Evolutionary conservation across 2,888 invertebrate genomes (phyloP).

Genomic region (Allophyes oxyacanthae): DNA sequence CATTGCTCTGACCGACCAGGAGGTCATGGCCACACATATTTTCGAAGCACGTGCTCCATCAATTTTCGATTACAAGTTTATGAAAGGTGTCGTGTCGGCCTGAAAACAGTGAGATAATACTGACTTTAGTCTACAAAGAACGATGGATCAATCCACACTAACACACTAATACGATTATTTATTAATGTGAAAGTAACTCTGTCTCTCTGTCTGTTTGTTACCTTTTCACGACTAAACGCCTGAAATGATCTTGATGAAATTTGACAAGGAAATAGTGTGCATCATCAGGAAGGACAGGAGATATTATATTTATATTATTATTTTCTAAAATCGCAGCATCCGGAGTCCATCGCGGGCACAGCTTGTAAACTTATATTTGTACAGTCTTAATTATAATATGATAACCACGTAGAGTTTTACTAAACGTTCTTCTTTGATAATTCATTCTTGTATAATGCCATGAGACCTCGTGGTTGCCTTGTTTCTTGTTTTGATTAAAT

Average conservation of each 20-base stretch:
- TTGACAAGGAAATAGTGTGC: too few relatives aligned
- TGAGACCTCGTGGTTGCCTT: background rate
- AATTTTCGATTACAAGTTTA: slow-evolving; percentile 59
- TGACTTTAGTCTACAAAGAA: slow-evolving; percentile 15
- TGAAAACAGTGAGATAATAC: slow-evolving; percentile 15
- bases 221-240: too few relatives aligned
- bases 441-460: background rate
- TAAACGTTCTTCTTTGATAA: slow-evolving; percentile 2
- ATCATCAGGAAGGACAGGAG: too few relatives aligned
- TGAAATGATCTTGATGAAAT: too few relatives aligned
- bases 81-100: slow-evolving; percentile 33
- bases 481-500: slow-evolving; percentile 15
- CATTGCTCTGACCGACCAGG: slow-evolving; percentile 74
- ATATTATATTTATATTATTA: too few relatives aligned
- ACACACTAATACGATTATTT: too few relatives aligned
- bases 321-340: too few relatives aligned
- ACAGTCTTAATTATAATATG: slow-evolving; percentile 2
- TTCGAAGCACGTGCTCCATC: slow-evolving; percentile 71
- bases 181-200: too few relatives aligned
- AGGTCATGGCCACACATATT: slow-evolving; percentile 85
- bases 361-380: too few relatives aligned
- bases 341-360: too few relatives aligned
- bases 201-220: too few relatives aligned
- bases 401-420: slow-evolving; percentile 7
- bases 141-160: slow-evolving; percentile 4